Conservation (phyloP, 2,888 invertebrate genomes). For the Amaurobius ferox region DNA sequence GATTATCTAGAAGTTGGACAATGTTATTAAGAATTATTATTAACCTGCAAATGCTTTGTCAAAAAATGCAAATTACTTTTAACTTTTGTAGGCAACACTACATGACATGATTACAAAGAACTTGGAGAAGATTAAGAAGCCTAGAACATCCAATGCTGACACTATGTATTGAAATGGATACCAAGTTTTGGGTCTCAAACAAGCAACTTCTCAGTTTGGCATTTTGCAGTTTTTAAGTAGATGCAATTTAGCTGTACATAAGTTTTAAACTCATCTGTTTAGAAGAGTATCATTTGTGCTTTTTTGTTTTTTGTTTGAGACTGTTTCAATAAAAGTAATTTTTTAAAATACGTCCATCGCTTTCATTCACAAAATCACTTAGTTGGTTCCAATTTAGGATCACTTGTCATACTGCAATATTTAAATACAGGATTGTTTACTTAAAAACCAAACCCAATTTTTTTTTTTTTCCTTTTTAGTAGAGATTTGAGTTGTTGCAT, state of each 20-base stretch:
- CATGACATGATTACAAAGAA: conserved; percentile 99
- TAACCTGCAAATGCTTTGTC: too few relatives aligned
- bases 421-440: too few relatives aligned
- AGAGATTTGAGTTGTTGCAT: background rate
- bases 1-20: too few relatives aligned
- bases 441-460: too few relatives aligned
- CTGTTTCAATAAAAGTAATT: conserved; percentile 59
- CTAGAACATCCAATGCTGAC: conserved; percentile 87
- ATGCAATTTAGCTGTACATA: conserved; percentile 42
- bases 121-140: conserved; percentile 98
- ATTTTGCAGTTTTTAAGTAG: background rate
- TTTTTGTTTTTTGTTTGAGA: conserved; percentile 53
- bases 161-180: conserved; percentile 76
- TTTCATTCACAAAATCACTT: too few relatives aligned
- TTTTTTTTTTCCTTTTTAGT: background rate
- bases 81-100: conserved; percentile 84
- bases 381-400: background rate
- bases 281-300: conserved; percentile 10
- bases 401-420: too few relatives aligned
- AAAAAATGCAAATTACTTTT: too few relatives aligned
- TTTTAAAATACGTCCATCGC: conserved; percentile 16
- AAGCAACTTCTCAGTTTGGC: conserved; percentile 4
- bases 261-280: conserved; percentile 38
- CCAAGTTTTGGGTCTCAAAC: conserved; percentile 50
- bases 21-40: too few relatives aligned